Percentiles rank a stretch among this genome's conserved stretches.
Conservation (phyloP, 2,888 invertebrate species). For the Hydraecia micacea region DNA sequence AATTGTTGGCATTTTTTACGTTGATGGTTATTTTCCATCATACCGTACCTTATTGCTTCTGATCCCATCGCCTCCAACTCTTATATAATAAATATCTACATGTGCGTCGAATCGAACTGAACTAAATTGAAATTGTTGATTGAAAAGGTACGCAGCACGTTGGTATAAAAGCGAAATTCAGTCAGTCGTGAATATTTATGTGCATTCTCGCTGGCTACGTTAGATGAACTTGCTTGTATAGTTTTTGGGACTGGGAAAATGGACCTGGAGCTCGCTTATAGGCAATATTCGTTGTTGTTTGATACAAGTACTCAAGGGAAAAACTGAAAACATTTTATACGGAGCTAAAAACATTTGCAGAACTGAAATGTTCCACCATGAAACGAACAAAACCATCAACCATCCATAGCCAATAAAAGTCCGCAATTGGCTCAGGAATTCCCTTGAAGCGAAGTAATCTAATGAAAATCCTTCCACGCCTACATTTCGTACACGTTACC, state of each 20-base stretch:
- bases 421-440: slow-evolving; percentile 60
- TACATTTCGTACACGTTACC: slow-evolving; percentile 61
- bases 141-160: slow-evolving; percentile 60
- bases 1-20: slow-evolving; percentile 21
- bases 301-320: slow-evolving; percentile 5
- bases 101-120: slow-evolving; percentile 55
- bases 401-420: slow-evolving; percentile 47
- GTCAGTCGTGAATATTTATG: slow-evolving; percentile 60
- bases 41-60: slow-evolving; percentile 30
- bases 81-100: slow-evolving; percentile 55
- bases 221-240: slow-evolving; percentile 49
- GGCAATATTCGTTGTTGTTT: slow-evolving; percentile 12
- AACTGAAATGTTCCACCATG: slow-evolving; percentile 15
- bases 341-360: slow-evolving; percentile 3
- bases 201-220: slow-evolving; percentile 42
- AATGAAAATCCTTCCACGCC: slow-evolving; percentile 67
- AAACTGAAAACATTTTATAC: slow-evolving; percentile 21
- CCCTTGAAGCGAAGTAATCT: slow-evolving; percentile 50
- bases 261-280: slow-evolving; percentile 5
- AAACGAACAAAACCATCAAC: slow-evolving; percentile 38
- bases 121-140: slow-evolving; percentile 68
- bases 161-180: slow-evolving; percentile 60
- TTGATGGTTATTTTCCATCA: slow-evolving; percentile 47
- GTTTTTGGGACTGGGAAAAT: slow-evolving; percentile 37
- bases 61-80: slow-evolving; percentile 36